Conservation (phyloP, 2,888 invertebrate genomes). For the Hoplodrina ambigua region DNA sequence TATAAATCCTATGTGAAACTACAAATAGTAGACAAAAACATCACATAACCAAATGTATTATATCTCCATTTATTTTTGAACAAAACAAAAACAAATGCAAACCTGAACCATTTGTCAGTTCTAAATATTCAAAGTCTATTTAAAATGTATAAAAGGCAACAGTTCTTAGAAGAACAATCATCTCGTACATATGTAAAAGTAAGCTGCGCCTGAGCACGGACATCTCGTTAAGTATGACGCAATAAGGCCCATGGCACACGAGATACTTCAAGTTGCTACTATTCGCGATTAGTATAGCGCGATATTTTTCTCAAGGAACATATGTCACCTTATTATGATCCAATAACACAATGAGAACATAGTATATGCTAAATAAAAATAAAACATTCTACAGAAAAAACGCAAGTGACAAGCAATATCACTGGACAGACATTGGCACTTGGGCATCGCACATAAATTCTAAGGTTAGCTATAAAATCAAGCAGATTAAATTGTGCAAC, state of each 20-base stretch:
- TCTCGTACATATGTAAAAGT: conserved; percentile 30
- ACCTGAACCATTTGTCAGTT: conserved; percentile 23
- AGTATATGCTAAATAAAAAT: no score
- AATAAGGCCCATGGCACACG: conserved; percentile 17
- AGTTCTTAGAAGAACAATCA: conserved; percentile 53
- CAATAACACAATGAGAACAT: no score
- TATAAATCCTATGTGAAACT: no score
- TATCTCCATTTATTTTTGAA: background rate
- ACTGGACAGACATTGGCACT: no score
- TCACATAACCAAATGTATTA: background rate
- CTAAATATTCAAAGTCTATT: conserved; percentile 15
- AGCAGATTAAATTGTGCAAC: no score
- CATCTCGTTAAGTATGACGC: conserved; percentile 43
- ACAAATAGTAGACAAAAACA: background rate
- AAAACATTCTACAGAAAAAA: no score
- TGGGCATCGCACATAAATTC: no score
- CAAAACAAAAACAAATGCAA: background rate
- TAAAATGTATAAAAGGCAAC: conserved; percentile 28
- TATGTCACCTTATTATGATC: no score
- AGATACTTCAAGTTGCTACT: conserved; percentile 1
- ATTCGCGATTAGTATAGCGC: background rate
- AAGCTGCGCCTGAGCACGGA: conserved; percentile 25
- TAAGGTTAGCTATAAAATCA: no score
- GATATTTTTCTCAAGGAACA: no score
- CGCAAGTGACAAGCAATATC: no score